Base-by-base conservation (phyloP, 2,888 invertebrate genomes). In the Hypomecis punctinalis region DNA sequence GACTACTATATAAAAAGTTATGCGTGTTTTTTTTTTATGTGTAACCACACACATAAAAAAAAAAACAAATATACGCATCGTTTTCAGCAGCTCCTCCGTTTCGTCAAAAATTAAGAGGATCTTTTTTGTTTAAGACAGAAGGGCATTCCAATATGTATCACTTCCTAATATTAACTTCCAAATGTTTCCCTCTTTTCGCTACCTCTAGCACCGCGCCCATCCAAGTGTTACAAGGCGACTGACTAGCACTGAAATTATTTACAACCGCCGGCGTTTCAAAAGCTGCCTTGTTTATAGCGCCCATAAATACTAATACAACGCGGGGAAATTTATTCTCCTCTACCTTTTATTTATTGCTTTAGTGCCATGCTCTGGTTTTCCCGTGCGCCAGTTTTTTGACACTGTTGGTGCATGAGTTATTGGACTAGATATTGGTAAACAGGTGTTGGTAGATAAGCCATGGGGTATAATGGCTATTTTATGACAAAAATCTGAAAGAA, bases 231-330 rank as follows among this genome's bases (percentile, higher is more conserved):
- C 86, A 88, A 84, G 86, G 84, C 81, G 81, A 85, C 81, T 82
- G 84, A 80, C 85, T 83, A 84, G 81, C 85, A 83, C 83, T 85
- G 88, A 89, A 90, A 91, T 92, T 89, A 92, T 92, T 91, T 92
- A 91, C 86, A 88, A 81, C 88, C 76, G 76, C 83, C 92, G 92
- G 92, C 87, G 78, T 90, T 85, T 86, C 83, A 90, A 91, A 90
- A 86, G 85, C 85, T 81, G 78, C 75, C 77, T 81, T 84, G 86
- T 92, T 92, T 93, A 93, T 91, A 87, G 85, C 86, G 57, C 72
- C 85, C 89, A 91, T 93, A 93, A 93, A 93, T 92, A 91, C 89
- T 90, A 89, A 90, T 88, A 90, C 89, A 85, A 82, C 90, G 85
- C 83, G 65, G 78, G 85, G 84, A 90, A 91, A 92, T 91, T 90